Base-by-base conservation (phyloP, 1,140 invertebrate genomes). In the Grapholita molesta region DNA sequence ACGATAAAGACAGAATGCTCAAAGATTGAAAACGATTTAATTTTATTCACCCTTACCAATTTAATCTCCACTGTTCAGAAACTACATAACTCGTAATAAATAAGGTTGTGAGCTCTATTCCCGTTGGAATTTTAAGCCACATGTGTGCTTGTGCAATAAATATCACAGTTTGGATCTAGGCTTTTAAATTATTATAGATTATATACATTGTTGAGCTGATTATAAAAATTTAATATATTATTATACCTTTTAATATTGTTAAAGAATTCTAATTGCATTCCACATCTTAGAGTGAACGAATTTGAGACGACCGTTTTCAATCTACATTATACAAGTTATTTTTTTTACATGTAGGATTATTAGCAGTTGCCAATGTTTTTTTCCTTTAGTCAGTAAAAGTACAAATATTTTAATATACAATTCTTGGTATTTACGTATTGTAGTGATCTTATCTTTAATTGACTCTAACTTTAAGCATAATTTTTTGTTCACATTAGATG, bases 321-420 rank as follows among this genome's bases (percentile, higher is more conserved):
- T 89, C 87, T 90, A 91, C 88, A 90, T 89, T 91, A 88, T 90
- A 91, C 88, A 90, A 89, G 84, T 88, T 88, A 88, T 91, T 90
- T 90, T 90, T 91, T 92, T 92, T 92, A 90, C 86, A 90, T 84
- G 83, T 89, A 92, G 86, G 88, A 86, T 91, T 91, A 89, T 89
- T 91, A 91, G 89, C 89, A 90, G 89, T 91, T 91, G 89, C 90
- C 86, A 88, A 91, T 92, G 90, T 92, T 91, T 92, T 78, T 89
- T 92, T 92, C 92, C 91, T 92, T 92, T 92, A 92, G 92, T 92
- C 91, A 92, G 92, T 92, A 92, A 92, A 92, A 92, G 92, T 92
- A 92, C 92, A 92, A 92, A 92, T 92, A 92, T 92, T 92, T 92
- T 92, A 92, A 90, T 92, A 92, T 90, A 90, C 87, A 90, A 92